These are phyloP conservation scores for Cololabis saira DNA, from an alignment of 2,113 vertebrate genomes.

Conservation along the genomic window DNA sequence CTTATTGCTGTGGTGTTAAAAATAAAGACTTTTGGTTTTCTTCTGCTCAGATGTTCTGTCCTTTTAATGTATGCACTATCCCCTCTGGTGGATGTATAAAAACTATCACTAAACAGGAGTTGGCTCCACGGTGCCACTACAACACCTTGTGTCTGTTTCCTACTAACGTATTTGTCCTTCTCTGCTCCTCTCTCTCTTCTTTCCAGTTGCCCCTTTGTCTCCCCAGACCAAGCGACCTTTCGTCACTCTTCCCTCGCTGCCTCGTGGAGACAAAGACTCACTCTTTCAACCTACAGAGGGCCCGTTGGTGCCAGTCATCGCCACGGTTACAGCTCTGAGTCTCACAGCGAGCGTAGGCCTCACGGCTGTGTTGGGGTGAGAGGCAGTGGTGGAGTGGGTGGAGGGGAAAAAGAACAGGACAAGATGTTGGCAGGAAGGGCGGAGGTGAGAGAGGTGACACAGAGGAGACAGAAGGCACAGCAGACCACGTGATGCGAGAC, in stretches of 20 bases:
- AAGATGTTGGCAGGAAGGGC: conserved; percentile 17
- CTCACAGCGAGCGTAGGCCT: conserved; percentile 62
- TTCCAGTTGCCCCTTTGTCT: conserved; percentile 60
- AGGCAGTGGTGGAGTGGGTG: conserved; percentile 18
- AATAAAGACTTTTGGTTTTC: too few species aligned
- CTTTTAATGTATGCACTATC: too few species aligned
- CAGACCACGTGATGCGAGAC: conserved; percentile 1
- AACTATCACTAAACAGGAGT: too few species aligned
- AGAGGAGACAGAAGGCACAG: conserved; percentile 2
- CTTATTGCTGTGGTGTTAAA: too few species aligned
- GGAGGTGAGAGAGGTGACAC: conserved; percentile 9
- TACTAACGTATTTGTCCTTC: background rate
- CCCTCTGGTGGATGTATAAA: too few species aligned
- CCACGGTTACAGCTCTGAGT: conserved; percentile 57
- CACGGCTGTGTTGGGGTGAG: conserved; percentile 64
- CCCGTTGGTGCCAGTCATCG: conserved; percentile 56
- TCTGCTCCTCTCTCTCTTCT: conserved; percentile 9
- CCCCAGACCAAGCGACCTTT: conserved; percentile 21
- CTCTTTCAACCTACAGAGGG: conserved; percentile 14
- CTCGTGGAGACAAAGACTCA: conserved; percentile 24
- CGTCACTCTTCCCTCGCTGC: conserved; percentile 52
- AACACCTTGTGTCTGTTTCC: too few species aligned
- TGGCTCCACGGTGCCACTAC: too few species aligned
- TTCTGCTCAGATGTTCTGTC: too few species aligned
- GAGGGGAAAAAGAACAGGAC: background rate